Evolutionary conservation across 2,797 vertebrate species (phyloP).

Genomic region (Betta splendens): DNA sequence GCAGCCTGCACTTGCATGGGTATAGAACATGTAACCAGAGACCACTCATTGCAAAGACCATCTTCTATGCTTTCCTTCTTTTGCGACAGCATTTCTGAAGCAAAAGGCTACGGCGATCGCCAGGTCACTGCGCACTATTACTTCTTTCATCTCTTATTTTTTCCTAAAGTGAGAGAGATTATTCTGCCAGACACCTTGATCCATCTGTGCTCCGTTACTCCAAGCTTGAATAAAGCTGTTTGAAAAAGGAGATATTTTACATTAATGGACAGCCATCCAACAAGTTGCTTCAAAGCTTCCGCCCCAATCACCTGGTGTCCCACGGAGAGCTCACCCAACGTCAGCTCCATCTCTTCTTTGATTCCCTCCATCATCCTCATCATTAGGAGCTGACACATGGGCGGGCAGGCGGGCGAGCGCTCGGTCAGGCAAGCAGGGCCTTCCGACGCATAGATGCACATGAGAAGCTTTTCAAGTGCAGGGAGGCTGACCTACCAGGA

Average conservation of each 20-base stretch:
- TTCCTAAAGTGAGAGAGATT: slow-evolving; percentile 66
- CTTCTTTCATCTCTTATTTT: slow-evolving; percentile 56
- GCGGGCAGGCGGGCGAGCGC: slow-evolving; percentile 65
- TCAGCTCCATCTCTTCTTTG: slow-evolving; percentile 80
- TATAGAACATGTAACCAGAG: slow-evolving; percentile 44
- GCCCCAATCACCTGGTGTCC: slow-evolving; percentile 81
- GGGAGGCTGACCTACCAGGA: slow-evolving; percentile 69
- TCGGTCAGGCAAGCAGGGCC: slow-evolving; percentile 49
- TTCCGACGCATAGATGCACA: slow-evolving; percentile 65
- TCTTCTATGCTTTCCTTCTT: slow-evolving; percentile 42
- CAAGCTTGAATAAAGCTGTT: slow-evolving; percentile 81
- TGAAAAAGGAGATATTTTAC: slow-evolving; percentile 83
- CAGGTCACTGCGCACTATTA: slow-evolving; percentile 45
- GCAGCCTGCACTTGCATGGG: neutral
- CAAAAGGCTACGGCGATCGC: slow-evolving; percentile 58
- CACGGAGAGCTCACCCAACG: slow-evolving; percentile 70
- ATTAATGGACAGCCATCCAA: slow-evolving; percentile 85
- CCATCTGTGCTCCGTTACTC: slow-evolving; percentile 73
- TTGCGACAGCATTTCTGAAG: slow-evolving; percentile 36
- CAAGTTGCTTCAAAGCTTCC: slow-evolving; percentile 84
- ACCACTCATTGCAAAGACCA: slow-evolving; percentile 27
- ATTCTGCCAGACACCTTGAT: slow-evolving; percentile 75
- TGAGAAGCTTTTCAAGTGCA: slow-evolving; percentile 73
- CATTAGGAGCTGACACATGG: slow-evolving; percentile 82
- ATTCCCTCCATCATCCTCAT: slow-evolving; percentile 82